Conservation (phyloP, 1,140 invertebrate genomes). For the Lamellibrachia luymesi region DNA sequence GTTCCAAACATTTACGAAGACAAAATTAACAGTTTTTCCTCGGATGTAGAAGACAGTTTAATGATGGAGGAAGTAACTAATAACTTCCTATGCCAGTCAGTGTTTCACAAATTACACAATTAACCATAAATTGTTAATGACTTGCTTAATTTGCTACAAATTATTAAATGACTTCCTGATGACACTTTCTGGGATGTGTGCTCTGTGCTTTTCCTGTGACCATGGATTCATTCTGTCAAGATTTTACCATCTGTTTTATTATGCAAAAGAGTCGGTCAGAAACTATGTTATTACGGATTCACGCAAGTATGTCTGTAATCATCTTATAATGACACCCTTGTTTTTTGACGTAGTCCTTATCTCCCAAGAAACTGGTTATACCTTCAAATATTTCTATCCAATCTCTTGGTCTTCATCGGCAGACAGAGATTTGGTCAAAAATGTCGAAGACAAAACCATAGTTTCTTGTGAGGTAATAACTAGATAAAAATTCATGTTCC, state of each 20-base stretch:
- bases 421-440: too few relatives aligned
- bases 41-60: not conserved
- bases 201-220: not conserved
- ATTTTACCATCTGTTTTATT: not conserved
- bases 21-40: not conserved
- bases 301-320: not conserved
- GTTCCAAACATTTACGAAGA: not conserved
- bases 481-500: too few relatives aligned
- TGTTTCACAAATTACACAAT: not conserved
- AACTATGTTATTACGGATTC: not conserved
- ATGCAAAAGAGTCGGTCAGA: not conserved
- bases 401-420: too few relatives aligned
- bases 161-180: not conserved
- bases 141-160: not conserved
- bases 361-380: too few relatives aligned
- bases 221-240: not conserved
- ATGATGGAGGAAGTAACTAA: not conserved
- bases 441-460: too few relatives aligned
- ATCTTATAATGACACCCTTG: not conserved
- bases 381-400: too few relatives aligned
- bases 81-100: not conserved
- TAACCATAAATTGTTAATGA: not conserved
- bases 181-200: not conserved
- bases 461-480: too few relatives aligned
- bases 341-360: too few relatives aligned